Evolutionary conservation across 1,140 invertebrate genomes (phyloP), one percentile per base, ranked within the genome.

Genomic region (Achroia grisella): DNA sequence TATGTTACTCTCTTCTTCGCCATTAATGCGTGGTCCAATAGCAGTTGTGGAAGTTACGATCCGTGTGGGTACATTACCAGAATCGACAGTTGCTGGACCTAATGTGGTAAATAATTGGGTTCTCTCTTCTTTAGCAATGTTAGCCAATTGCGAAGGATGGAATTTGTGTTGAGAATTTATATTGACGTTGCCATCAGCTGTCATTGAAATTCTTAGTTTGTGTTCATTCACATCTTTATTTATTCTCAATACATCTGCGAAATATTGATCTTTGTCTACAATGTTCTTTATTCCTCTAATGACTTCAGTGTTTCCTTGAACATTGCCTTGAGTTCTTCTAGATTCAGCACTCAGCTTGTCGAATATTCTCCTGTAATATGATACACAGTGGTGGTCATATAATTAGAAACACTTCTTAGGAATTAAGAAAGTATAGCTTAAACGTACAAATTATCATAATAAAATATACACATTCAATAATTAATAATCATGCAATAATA

Each of bases 271-370:
- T 44, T 83, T 83, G 51, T 86, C 58, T 2, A 45, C 49, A 30
- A 86, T 86, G 48, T 66, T 83, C 36, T 78, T 62, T 14, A 86
- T 78, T 14, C 77, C 78, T 44, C 45, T 44, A 12, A 86, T 86
- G 0, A 86, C 79, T 62, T 86, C 82, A 1, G 77, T 68, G 50
- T 82, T 86, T n/a, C 82, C 82, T 52, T 76, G 73, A 9, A 83
- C 46, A 1, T 52, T 31, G 15, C 82, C 82, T 49, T 73, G 61
- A 1, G 78, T 48, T 37, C 82, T 56, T 11, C 78, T 58, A 0
- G 82, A 69, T 47, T 86, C 82, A 4, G 80, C 78, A 41, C 71
- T 80, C 23, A 82, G 56, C 56, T 86, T 86, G 50, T 82, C 80
- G 33, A 86, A 86, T 39, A 82, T 76, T 81, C 73, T 84, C 39